phyloP scores from a whole-genome alignment of 1,140 invertebrate species.

The Sarcophaga peregrina region DNA sequence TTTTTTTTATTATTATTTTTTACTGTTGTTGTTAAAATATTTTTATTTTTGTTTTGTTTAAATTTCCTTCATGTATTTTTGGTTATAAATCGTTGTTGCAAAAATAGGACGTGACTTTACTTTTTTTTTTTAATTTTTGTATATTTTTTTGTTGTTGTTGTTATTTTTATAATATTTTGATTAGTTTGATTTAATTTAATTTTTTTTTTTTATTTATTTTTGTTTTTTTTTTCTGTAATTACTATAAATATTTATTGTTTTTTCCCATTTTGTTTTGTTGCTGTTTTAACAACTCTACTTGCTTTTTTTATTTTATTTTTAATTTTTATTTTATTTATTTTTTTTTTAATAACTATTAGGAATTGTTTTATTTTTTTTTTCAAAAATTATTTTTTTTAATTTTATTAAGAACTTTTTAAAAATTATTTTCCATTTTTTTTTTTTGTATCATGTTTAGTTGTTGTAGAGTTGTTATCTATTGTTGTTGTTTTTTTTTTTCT shows the following conservation, averaged over 20 bases:
- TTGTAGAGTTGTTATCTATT: conserved; percentile 38
- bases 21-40: conserved; percentile 41
- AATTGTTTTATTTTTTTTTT: neutral
- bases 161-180: conserved; percentile 38
- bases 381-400: neutral
- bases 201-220: too few relatives aligned
- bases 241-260: conserved; percentile 61
- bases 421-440: neutral
- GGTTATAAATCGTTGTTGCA: conserved; percentile 65
- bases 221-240: conserved; percentile 47
- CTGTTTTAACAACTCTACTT: conserved; percentile 29
- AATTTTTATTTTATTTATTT: neutral
- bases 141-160: conserved; percentile 46
- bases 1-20: conserved; percentile 34
- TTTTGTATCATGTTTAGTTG: neutral
- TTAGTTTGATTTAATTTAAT: conserved; percentile 38
- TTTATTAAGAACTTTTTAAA: neutral
- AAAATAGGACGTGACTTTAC: conserved; percentile 67
- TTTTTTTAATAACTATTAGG: neutral
- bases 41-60: conserved; percentile 44
- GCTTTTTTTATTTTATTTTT: conserved; percentile 2
- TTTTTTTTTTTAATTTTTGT: conserved; percentile 50
- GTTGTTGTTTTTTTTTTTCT: conserved; percentile 17
- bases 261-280: conserved; percentile 10
- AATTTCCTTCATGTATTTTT: conserved; percentile 46